Conservation (phyloP, 2,797 vertebrate genomes). For the Lacerta agilis region DNA sequence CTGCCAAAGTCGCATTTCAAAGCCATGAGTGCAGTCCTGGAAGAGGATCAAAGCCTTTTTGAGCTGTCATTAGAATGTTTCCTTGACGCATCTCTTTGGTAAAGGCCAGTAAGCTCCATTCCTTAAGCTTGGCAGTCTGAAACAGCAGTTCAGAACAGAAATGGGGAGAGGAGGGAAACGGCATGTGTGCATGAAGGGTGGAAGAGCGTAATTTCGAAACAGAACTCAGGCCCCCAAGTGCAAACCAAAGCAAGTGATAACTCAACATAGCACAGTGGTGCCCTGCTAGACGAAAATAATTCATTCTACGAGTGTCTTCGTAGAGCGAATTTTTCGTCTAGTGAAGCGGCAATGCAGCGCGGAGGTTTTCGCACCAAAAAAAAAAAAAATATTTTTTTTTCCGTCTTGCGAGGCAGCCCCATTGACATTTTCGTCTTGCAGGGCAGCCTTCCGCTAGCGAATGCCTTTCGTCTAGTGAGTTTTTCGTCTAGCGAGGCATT, state of each 20-base stretch:
- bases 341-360: no score
- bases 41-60: conserved; percentile 80
- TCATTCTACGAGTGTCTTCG: no score
- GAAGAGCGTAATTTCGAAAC: conserved; percentile 6
- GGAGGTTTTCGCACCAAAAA: no score
- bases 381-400: no score
- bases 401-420: no score
- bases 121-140: no score
- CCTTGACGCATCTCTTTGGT: conserved; percentile 77
- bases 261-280: conserved; percentile 27
- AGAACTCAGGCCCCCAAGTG: conserved; percentile 57
- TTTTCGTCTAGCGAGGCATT: no score
- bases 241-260: conserved; percentile 71
- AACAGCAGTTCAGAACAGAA: conserved; percentile 68
- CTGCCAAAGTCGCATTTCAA: conserved; percentile 82
- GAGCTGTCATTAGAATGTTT: conserved; percentile 83
- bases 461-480: no score
- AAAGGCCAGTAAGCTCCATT: conserved; percentile 74
- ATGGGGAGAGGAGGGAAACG: conserved; percentile 76
- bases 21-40: conserved; percentile 80
- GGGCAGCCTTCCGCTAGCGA: no score
- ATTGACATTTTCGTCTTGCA: no score
- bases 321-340: no score
- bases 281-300: no score
- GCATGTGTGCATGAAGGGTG: conserved; percentile 72